Conservation (phyloP, 2,888 invertebrate genomes). For the Pollenia griseotomentosa region DNA sequence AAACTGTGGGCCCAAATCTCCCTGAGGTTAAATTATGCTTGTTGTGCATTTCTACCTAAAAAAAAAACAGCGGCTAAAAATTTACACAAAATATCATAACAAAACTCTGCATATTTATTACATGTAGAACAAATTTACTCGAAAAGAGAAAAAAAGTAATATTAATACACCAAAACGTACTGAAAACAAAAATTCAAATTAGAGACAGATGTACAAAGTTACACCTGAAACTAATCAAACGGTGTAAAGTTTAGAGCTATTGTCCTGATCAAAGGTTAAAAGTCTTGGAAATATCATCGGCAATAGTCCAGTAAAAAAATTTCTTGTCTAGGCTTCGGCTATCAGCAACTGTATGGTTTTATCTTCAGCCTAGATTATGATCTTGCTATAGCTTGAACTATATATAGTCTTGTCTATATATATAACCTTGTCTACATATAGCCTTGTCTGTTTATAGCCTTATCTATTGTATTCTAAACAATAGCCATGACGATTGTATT, state of each 20-base stretch:
- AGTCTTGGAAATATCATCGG: too few relatives aligned
- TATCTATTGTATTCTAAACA: too few relatives aligned
- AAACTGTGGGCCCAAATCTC: constrained; percentile 2
- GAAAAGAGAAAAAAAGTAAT: not conserved
- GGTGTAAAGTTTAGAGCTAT: not conserved
- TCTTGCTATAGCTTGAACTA: too few relatives aligned
- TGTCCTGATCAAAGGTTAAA: too few relatives aligned
- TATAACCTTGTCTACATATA: too few relatives aligned
- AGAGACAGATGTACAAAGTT: constrained; percentile 11
- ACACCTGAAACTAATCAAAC: constrained; percentile 1
- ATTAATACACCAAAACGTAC: constrained; percentile 20
- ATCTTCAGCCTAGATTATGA: too few relatives aligned
- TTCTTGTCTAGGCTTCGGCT: not conserved
- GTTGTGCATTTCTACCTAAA: constrained; percentile 31
- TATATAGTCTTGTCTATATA: too few relatives aligned
- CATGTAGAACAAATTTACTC: not conserved
- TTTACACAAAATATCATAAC: constrained; percentile 15
- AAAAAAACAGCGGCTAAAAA: not conserved
- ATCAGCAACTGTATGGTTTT: too few relatives aligned
- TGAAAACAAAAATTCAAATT: constrained; percentile 16
- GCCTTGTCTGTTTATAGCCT: too few relatives aligned
- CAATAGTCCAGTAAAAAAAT: not conserved
- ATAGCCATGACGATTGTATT: too few relatives aligned
- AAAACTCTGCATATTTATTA: constrained; percentile 33
- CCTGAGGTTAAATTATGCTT: constrained; percentile 52